Evolutionary conservation across 2,888 invertebrate genomes (phyloP), one percentile per base, ranked within the genome.

Genomic region (Actias luna): DNA sequence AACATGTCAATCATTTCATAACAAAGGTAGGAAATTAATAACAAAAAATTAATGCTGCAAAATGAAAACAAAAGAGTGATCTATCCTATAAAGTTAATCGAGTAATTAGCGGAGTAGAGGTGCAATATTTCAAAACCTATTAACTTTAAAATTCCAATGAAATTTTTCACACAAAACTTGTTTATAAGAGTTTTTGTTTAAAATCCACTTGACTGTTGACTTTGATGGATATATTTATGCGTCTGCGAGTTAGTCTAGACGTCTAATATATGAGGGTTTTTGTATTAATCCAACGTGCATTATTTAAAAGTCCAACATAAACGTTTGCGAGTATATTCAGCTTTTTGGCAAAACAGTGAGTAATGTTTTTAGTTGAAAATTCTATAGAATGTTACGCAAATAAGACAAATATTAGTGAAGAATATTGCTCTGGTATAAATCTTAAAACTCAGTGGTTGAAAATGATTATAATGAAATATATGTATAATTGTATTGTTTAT

Each of bases 211-310:
- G n/a, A 27, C 50, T 62, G 63, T 64, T 65, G 64, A 65, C 67
- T 63, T 35, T 64, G 69, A 69, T 63, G 63, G 70, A 78, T 79
- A 74, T 75, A 76, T 73, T 46, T 61, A 36, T 62, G 22, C 27
- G 60, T 60, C 58, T 46, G 31, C 42, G 29, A 27, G 64, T 35
- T 33, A 63, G 8, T 61, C 46, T 4, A 29, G 39, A 27, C 63
- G 35, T 63, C 58, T 63, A 63, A 55, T n/a, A 60, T 50, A 50
- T 22, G 46, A 25, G 46, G 14, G 46, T 2, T 25, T 25, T 50
- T 50, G 46, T 50, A 14, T 50, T 50, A 50, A 50, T 50, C 25
- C 22, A 22, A 22, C 4, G 62, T 65, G 33, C 16, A 55, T 29
- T 55, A 55, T 55, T 55, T 29, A 29, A 55, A 55, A 14, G 29